phyloP scores from a whole-genome alignment of 1,140 invertebrate genomes.

The Odontomachus brunneus region DNA sequence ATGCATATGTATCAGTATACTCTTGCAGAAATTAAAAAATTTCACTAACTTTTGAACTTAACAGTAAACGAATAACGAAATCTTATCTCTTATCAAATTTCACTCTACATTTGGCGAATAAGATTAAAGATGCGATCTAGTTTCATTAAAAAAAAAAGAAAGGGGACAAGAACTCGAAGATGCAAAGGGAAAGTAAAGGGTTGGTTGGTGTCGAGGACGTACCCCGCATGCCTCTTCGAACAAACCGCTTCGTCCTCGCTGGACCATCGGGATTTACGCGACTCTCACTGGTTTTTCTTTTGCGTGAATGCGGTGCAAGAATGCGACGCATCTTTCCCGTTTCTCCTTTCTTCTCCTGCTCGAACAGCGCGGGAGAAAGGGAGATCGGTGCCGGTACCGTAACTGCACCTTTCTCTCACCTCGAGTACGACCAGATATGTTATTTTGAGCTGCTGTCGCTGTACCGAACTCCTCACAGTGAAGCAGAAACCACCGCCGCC shows the following conservation, averaged over 20 bases:
- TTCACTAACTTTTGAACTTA: not conserved
- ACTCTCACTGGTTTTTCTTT: slow-evolving; percentile 78
- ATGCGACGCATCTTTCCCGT: slow-evolving; percentile 68
- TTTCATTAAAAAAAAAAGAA: not conserved
- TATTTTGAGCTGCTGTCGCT: slow-evolving; percentile 69
- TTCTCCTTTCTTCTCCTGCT: slow-evolving; percentile 67
- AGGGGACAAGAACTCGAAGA: not conserved
- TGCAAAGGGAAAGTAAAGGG: slow-evolving; percentile 45
- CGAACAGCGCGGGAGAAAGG: slow-evolving; percentile 67
- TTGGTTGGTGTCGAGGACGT: slow-evolving; percentile 18
- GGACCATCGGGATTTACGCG: slow-evolving; percentile 57
- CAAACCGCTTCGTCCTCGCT: slow-evolving; percentile 36
- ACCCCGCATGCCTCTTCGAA: not conserved
- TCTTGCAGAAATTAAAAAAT: not conserved
- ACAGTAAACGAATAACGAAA: not conserved
- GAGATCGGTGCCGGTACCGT: slow-evolving; percentile 67
- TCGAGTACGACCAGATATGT: slow-evolving; percentile 60
- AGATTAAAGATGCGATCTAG: not conserved
- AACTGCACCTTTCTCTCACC: slow-evolving; percentile 78
- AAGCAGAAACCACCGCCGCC: not conserved
- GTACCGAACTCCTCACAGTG: slow-evolving; percentile 16
- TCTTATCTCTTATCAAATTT: not conserved
- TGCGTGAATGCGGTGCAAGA: slow-evolving; percentile 62
- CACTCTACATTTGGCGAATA: not conserved
- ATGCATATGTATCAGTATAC: too few relatives aligned